Evolutionary conservation across 2,888 invertebrate genomes (phyloP), one percentile per base, ranked within the genome.

Genomic region (Pseudanteris insignis): DNA sequence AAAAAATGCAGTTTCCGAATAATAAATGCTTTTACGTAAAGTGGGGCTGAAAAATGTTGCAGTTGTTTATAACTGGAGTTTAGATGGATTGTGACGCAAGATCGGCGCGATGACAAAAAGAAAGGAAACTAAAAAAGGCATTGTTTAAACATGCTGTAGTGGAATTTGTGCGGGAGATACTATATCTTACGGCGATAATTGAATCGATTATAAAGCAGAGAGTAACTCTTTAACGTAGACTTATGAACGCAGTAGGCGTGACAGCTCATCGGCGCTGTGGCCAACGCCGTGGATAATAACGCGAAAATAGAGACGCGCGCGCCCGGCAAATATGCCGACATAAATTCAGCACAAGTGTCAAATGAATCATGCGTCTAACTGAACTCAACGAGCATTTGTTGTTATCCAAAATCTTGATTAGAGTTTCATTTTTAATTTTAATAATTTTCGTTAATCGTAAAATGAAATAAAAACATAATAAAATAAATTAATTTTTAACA

Each of bases 201-300:
- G 50, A 50, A 48, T 54, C 50, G 51, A 62, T 59, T 51, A 55
- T n/a, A n/a, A n/a, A 51, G 51, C 38, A 10, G 48, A 30, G 48
- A 50, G 44, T 47, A 55, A 50, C 41, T 60, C n/a, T 54, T 54
- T 60, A 48, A 25, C 37, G 32, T 24, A 55, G 34, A 46, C 34
- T 33, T 44, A 50, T 46, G 40, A 40, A 26, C 43, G 9, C 8
- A 2, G 50, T 51, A 29, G 58, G 51, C 51, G 58, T 59, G 34
- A 46, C 51, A 24, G 11, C 30, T 57, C 48, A 43, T 48, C 43
- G 41, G 11, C 11, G 21, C 37, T 9, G 30, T 34, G 29, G 24
- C 40, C 24, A 14, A 9, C 11, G 24, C 37, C 1, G 37, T 21
- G 30, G 33, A 21, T 21, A 21, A 21, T 21, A 7, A 21, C 3